These are phyloP conservation scores for Neoaliturus tenellus DNA, from an alignment of 2,888 invertebrate genomes.

Conservation along the genomic window DNA sequence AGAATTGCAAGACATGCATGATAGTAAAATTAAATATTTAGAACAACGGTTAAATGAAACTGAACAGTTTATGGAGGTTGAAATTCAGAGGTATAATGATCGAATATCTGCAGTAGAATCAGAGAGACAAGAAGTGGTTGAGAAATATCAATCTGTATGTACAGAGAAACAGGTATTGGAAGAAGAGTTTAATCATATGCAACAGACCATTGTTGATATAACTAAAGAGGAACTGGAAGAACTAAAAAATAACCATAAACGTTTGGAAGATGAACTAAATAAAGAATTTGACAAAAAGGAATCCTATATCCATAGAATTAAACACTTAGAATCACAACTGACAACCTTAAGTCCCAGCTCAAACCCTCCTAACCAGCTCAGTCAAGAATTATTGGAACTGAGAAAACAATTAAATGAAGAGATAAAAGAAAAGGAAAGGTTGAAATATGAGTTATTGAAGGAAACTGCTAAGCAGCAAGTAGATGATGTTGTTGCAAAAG, in stretches of 20 bases:
- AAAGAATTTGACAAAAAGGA: conserved; percentile 74
- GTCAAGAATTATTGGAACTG: background rate
- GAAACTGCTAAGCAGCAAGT: conserved; percentile 69
- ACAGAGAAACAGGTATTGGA: conserved; percentile 56
- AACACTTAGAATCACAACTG: conserved; percentile 26
- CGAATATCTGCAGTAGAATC: conserved; percentile 52
- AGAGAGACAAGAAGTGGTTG: conserved; percentile 63
- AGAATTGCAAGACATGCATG: conserved; percentile 65
- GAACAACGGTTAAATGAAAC: conserved; percentile 61
- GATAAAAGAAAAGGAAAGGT: conserved; percentile 66
- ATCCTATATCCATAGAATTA: conserved; percentile 59
- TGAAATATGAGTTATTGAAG: conserved; percentile 62
- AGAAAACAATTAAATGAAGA: conserved; percentile 16
- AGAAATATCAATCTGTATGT: conserved; percentile 59
- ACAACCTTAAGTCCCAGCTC: background rate
- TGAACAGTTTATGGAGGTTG: conserved; percentile 39
- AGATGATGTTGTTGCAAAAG: conserved; percentile 69
- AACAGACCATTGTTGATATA: conserved; percentile 43
- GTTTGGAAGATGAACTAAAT: conserved; percentile 71
- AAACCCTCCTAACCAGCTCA: background rate
- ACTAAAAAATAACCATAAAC: conserved; percentile 46
- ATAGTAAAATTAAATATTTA: conserved; percentile 66
- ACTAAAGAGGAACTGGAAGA: conserved; percentile 54
- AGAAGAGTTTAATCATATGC: conserved; percentile 51
- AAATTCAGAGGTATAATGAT: conserved; percentile 45